Evolutionary conservation across 1,140 invertebrate genomes (phyloP).

Genomic region (Nasonia vitripennis): DNA sequence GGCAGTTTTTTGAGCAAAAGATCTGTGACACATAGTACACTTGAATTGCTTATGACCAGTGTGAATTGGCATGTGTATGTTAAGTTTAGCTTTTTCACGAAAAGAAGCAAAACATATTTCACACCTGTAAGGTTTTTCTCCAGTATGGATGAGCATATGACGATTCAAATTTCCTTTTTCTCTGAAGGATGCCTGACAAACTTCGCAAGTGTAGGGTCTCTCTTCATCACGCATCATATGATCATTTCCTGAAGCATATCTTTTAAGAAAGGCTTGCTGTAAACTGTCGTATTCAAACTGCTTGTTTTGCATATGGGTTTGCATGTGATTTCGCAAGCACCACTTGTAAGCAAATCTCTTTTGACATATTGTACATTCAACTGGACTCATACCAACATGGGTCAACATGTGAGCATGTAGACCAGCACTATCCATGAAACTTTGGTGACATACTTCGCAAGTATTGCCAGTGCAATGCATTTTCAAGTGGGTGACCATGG

Average conservation of each 20-base stretch:
- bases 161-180: conserved; percentile 73
- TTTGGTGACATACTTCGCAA: conserved; percentile 74
- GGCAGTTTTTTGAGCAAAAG: conserved; percentile 67
- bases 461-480: conserved; percentile 67
- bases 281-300: conserved; percentile 79
- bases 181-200: conserved; percentile 76
- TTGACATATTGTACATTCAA: conserved; percentile 75
- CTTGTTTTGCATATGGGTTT: conserved; percentile 80
- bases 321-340: conserved; percentile 81
- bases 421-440: conserved; percentile 71
- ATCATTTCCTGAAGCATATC: conserved; percentile 55
- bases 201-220: conserved; percentile 69
- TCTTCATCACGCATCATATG: conserved; percentile 64
- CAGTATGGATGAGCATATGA: conserved; percentile 72
- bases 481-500: conserved; percentile 70
- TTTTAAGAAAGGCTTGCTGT: conserved; percentile 62
- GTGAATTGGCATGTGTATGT: conserved; percentile 82
- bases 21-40: conserved; percentile 76
- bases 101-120: conserved; percentile 74
- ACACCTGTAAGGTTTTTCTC: conserved; percentile 74
- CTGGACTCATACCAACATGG: conserved; percentile 76
- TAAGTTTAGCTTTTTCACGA: conserved; percentile 75
- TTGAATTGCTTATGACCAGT: conserved; percentile 83
- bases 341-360: conserved; percentile 76
- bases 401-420: conserved; percentile 74